Percentiles rank a stretch among this genome's conserved stretches.
Conservation (phyloP, 2,797 vertebrate genomes). For the Setipinna tenuifilis region DNA sequence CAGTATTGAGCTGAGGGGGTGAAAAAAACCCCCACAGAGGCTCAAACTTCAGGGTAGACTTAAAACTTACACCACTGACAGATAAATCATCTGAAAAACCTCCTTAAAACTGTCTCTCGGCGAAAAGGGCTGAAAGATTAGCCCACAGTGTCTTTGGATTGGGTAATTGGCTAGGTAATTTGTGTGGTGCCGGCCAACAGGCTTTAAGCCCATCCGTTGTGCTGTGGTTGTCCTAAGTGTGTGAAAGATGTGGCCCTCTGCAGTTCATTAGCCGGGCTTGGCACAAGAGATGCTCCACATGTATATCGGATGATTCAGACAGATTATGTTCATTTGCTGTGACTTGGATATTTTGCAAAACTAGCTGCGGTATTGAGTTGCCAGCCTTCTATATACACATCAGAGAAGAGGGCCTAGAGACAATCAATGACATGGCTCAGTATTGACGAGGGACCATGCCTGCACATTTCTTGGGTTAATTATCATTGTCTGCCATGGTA, state of each 20-base stretch:
- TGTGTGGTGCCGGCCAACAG: not conserved
- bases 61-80: not conserved
- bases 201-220: not conserved
- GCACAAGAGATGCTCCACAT: conserved; percentile 6
- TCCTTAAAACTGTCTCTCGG: not conserved
- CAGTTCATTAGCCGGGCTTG: not conserved
- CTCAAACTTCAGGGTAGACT: not conserved
- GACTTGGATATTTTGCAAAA: not conserved
- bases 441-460: not conserved
- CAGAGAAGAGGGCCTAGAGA: not conserved
- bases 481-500: conserved; percentile 2
- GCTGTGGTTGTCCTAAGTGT: not conserved
- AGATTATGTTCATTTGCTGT: not conserved
- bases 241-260: not conserved
- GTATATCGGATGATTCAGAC: not conserved
- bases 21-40: not conserved
- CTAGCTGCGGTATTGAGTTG: not conserved
- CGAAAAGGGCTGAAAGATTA: not conserved
- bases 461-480: not conserved
- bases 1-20: conserved; percentile 1
- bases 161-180: conserved; percentile 14
- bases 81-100: conserved; percentile 1
- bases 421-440: not conserved
- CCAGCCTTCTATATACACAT: not conserved
- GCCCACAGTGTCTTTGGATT: not conserved